Base-by-base conservation (phyloP, 2,113 vertebrate genomes). In the Notechis scutatus region DNA sequence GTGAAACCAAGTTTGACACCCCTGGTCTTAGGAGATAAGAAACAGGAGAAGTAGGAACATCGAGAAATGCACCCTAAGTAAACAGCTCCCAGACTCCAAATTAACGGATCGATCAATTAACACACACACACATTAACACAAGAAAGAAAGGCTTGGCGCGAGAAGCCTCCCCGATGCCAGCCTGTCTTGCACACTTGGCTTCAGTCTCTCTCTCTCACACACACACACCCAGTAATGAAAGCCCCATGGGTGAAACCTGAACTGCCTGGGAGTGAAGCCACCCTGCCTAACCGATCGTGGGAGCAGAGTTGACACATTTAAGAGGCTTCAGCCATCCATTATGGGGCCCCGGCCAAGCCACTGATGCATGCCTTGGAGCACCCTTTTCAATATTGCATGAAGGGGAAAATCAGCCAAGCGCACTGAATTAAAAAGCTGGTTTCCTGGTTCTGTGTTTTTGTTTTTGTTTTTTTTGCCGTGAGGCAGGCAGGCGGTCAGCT, bases 321-420 rank as follows among this genome's bases (percentile, higher is more conserved):
- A 69, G 47, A 91, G 57, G 69, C 18, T 95, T 64, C 81, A 93
- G 47, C 89, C 94, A 93, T 59, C 94, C 42, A 89, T 26, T 0
- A 55, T 89, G 47, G 64, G 94, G 93, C 87, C 92, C 87, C 3
- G 1, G 4, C 50, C 94, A 24, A 89, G 50, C 11, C 92, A 14
- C 29, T 59, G 87, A 93, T 89, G 81, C 89, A 55, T 29, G 57
- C 34, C 14, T 61, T 54, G 85, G 94, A 74, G 92, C 85, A 86
- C 86, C 93, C 94, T 85, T 24, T 42, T 91, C 95, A 93, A 92
- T 90, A 90, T 90, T 92, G 89, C 87, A 94, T 42, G 92, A 94
- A 92, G 45, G 61, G 93, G 8, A 95, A 24, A 59, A 93, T 91
- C 91, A 89, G 94, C 89, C 96, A 93, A 93, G 23, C 85, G 88